phyloP scores from a whole-genome alignment of 2,797 vertebrate genomes.

The Lagorchestes hirsutus region DNA sequence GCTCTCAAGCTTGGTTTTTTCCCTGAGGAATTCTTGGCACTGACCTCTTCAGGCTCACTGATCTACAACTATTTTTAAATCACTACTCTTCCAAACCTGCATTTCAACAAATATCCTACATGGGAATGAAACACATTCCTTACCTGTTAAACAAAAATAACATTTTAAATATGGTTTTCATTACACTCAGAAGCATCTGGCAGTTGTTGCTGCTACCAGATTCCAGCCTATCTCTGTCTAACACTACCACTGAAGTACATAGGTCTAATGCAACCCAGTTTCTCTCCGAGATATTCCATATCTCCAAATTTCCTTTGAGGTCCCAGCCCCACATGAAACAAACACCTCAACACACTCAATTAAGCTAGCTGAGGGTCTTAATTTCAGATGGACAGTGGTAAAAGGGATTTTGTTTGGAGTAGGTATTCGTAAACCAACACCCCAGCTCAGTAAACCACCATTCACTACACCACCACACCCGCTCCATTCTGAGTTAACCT shows the following conservation, averaged over 20 bases:
- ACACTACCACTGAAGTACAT: conserved; percentile 21
- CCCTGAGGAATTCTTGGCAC: neutral
- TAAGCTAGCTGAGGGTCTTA: conserved; percentile 51
- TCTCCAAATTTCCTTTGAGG: conserved; percentile 17
- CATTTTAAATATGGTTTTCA: conserved; percentile 43
- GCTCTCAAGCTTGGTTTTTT: neutral
- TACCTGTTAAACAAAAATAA: conserved; percentile 36
- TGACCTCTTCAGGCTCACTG: conserved; percentile 24
- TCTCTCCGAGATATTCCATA: conserved; percentile 40
- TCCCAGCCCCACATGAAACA: neutral
- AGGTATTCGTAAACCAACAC: conserved; percentile 27
- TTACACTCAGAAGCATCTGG: conserved; percentile 48
- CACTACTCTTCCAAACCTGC: conserved; percentile 17
- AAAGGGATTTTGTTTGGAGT: conserved; percentile 58
- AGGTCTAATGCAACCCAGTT: conserved; percentile 9
- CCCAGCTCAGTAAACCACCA: conserved; percentile 67
- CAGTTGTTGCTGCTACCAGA: conserved; percentile 25
- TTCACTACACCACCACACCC: neutral
- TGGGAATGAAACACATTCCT: conserved; percentile 17
- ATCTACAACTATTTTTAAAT: conserved; percentile 35
- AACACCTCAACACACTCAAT: conserved; percentile 34
- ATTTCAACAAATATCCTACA: conserved; percentile 55
- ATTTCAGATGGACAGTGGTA: conserved; percentile 46
- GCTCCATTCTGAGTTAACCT: conserved; percentile 71
- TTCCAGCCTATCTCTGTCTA: conserved; percentile 31